Conservation (phyloP, 1,140 invertebrate genomes). For the Apis dorsata region DNA sequence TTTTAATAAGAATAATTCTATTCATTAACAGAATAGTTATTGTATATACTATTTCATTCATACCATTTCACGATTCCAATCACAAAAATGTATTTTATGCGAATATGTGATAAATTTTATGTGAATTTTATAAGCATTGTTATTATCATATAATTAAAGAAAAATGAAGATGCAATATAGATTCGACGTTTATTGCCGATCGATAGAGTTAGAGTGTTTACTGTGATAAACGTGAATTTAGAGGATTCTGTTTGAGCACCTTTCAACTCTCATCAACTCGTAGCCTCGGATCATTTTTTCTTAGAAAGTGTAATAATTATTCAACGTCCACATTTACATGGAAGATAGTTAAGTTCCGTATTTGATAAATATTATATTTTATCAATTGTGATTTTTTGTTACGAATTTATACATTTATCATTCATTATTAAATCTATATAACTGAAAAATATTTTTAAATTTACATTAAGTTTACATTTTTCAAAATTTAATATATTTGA, state of each 20-base stretch:
- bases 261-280: slow-evolving; percentile 14
- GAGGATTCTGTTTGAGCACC: neutral
- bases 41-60: no score
- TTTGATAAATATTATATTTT: neutral
- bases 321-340: neutral
- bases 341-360: neutral
- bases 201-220: neutral
- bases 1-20: no score
- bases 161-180: neutral
- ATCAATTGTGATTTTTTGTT: neutral
- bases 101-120: no score
- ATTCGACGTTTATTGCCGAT: slow-evolving; percentile 7
- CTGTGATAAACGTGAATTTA: neutral
- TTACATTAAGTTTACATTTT: neutral
- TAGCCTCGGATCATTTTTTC: neutral
- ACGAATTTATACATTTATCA: neutral
- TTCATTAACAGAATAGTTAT: no score
- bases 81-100: no score
- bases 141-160: slow-evolving; percentile 20
- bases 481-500: neutral
- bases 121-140: no score
- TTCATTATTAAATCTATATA: neutral
- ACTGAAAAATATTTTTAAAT: neutral
- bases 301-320: neutral
- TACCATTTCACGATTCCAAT: no score